Evolutionary conservation across 2,113 vertebrate genomes (phyloP), one percentile per base, ranked within the genome.

Genomic region (Paratilapia polleni): DNA sequence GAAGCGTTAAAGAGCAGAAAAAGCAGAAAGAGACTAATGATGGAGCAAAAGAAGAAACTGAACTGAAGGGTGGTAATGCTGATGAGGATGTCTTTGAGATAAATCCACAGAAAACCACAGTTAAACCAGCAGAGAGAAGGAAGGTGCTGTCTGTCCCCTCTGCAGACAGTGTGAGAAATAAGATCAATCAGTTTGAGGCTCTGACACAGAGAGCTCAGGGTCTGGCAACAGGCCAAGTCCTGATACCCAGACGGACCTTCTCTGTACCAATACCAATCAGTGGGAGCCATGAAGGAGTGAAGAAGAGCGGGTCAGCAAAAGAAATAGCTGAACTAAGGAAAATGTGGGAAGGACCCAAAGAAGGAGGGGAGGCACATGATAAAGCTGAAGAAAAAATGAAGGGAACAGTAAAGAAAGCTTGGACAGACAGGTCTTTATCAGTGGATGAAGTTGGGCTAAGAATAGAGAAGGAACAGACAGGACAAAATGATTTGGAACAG

Each of bases 151-250:
- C 34, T 0, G 14, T 20, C 5, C 17, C 81, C 10, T 84, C 90
- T 4, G n/a, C 78, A 26, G 89, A 90, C 52, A 95, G 92, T 12
- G 96, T 96, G 68, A 94, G 89, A 64, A 96, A 94, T 60, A 96
- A 94, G 83, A 96, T 96, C 74, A 91, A 80, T 79, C 95, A 95
- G 86, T 96, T 96, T 81, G 96, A 96, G 80, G 89, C 92, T 57
- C 85, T 96, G 81, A 89, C 94, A 31, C 94, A 92, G 64, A 91
- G 61, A 89, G 52, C 66, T 59, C 89, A 93, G 77, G 54, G 43
- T 77, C 56, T 81, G 41, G 36, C 19, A 26, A n/a, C 76, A 5
- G 59, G 59, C 24, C 52, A 90, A 61, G 4, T 17, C 38, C 74
- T 62, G 43, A 19, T 70, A 62, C 70, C 84, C 8, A 92, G 84